These are phyloP conservation scores for Rhinoptilus africanus DNA, from an alignment of 2,113 vertebrate species.

Conservation along the genomic window DNA sequence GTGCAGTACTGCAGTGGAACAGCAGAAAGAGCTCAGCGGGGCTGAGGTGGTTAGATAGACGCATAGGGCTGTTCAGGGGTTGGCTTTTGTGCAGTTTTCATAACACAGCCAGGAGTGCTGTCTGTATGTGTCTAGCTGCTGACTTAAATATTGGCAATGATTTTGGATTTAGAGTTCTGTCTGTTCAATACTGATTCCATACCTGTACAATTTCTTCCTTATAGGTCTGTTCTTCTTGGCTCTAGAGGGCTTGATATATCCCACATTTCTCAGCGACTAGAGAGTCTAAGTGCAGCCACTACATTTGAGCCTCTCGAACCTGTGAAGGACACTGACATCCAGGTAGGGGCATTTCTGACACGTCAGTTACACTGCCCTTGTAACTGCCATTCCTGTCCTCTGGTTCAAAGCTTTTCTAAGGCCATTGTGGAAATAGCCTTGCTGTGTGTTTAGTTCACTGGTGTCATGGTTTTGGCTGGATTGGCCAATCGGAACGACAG, in stretches of 20 bases:
- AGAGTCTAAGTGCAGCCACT: constrained; percentile 94
- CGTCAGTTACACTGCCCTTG: neutral
- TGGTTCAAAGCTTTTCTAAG: neutral
- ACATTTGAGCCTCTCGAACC: constrained; percentile 97
- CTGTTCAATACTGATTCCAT: neutral
- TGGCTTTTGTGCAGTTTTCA: neutral
- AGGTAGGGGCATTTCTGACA: constrained; percentile 74
- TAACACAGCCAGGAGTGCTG: neutral
- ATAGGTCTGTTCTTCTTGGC: constrained; percentile 92
- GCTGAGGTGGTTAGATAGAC: neutral
- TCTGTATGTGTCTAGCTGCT: neutral
- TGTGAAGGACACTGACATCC: constrained; percentile 97
- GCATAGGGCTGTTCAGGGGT: neutral
- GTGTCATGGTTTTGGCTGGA: no score
- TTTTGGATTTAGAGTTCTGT: neutral
- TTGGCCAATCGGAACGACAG: no score
- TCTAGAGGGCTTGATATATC: constrained; percentile 95
- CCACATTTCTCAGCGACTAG: constrained; percentile 93
- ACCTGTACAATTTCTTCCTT: neutral
- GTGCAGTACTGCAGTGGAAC: constrained; percentile 7
- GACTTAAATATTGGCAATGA: neutral
- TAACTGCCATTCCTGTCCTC: neutral
- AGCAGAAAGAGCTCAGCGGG: neutral
- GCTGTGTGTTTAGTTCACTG: neutral
- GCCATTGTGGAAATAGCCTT: neutral